A percentile compares a stretch with the other conserved stretches of the same genome.
phyloP scores from a whole-genome alignment of 2,113 vertebrate genomes.

The Myotis lucifugus region DNA sequence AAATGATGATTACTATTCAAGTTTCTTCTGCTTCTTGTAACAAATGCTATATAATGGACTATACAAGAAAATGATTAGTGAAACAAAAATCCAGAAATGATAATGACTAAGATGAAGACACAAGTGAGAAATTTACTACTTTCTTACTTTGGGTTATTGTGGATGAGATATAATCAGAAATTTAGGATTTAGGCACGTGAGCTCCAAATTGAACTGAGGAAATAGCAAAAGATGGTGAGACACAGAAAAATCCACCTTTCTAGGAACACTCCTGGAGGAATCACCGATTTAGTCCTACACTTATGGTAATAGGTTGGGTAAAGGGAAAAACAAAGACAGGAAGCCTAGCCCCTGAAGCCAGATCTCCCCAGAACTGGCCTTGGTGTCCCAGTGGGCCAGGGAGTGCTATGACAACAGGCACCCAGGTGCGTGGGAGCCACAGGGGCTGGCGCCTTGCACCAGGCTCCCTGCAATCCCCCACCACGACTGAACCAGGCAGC shows the following conservation, averaged over 20 bases:
- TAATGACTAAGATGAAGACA: neutral
- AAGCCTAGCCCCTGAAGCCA: neutral
- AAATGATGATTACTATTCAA: neutral
- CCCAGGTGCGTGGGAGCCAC: neutral
- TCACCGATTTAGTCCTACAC: neutral
- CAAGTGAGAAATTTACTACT: neutral
- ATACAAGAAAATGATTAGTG: neutral
- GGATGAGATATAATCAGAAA: neutral
- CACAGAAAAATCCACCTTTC: neutral
- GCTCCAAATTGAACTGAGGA: neutral
- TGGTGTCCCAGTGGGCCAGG: neutral
- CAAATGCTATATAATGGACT: neutral
- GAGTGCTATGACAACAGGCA: neutral
- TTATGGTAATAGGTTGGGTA: neutral
- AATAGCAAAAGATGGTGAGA: neutral
- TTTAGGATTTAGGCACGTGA: neutral
- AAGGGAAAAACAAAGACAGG: neutral
- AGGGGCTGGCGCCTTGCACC: neutral
- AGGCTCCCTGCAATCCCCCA: neutral
- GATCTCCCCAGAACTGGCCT: neutral
- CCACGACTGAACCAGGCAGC: neutral
- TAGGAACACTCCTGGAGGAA: neutral
- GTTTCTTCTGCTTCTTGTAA: neutral
- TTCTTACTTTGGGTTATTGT: neutral
- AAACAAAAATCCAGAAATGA: neutral